Base-by-base conservation (phyloP, 2,888 invertebrate genomes). In the Blastobasis adustella region DNA sequence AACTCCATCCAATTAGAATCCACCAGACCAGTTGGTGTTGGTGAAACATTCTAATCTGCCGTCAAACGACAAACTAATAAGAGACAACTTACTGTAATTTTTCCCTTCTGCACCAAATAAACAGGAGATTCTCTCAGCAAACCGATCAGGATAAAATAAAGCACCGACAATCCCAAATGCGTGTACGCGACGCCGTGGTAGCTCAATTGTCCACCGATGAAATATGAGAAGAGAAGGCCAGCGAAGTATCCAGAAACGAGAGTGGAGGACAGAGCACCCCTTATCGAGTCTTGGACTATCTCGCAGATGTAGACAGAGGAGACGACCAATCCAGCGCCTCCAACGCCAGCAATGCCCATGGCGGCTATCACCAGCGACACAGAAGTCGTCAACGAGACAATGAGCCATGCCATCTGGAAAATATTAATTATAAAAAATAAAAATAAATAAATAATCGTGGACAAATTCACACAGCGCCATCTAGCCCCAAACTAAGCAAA, bases 231-330 rank as follows among this genome's bases (percentile, higher is more conserved):
- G 3, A 86, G 62, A 1, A 86, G 61, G 2, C 86, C 86, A 0
- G 78, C 8, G 51, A 80, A 79, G 57, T 67, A 85, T 5, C 74
- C 76, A 23, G 23, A 23, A 0, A 73, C 71, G 1, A 80, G 71
- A 8, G 71, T 62, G 0, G 86, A 76, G 4, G 83, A 72, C 2
- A 85, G 59, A 0, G 74, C 79, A 0, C 87, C 87, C 51, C 87
- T 66, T 39, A 87, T 80, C 1, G 80, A 75, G 47, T 84, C 82
- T 47, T 86, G 79, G 3, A 73, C 61, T 49, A 87, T 79, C 57
- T 87, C 87, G 0, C 82, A 72, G 36, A 87, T 80, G 60, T 71
- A 87, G 5, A 87, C 77, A 2, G 79, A 65, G 0, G 83, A 75
- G 0, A 82, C 74, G 1, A 78, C 81, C 50, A 86, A 86, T 0